Evolutionary conservation across 2,113 vertebrate species (phyloP).

Genomic region (Phrynosoma blainvillii): DNA sequence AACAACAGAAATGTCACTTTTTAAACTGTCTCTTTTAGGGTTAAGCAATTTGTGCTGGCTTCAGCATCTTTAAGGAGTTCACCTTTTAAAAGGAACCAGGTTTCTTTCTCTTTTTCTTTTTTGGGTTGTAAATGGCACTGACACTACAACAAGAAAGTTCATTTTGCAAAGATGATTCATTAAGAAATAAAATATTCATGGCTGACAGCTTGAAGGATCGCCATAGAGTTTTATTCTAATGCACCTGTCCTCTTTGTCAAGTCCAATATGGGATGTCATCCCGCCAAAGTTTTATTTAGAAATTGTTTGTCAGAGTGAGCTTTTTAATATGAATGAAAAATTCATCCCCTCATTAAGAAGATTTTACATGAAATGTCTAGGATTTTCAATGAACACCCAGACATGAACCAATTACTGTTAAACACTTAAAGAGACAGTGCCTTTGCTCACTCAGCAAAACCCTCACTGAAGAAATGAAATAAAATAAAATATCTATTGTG

Average conservation of each 20-base stretch:
- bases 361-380: conserved; percentile 88
- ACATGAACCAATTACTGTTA: conserved; percentile 92
- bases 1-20: conserved; percentile 22
- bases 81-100: conserved; percentile 81
- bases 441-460: conserved; percentile 78
- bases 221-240: conserved; percentile 98
- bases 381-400: conserved; percentile 88
- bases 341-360: conserved; percentile 93
- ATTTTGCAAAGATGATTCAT: conserved; percentile 92
- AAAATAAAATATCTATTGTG: conserved; percentile 64
- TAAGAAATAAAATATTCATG: conserved; percentile 94
- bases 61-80: conserved; percentile 81
- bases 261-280: conserved; percentile 95
- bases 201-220: conserved; percentile 98
- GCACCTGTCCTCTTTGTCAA: conserved; percentile 99
- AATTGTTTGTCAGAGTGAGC: conserved; percentile 89
- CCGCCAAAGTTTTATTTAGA: conserved; percentile 93
- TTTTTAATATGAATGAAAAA: conserved; percentile 94
- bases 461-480: conserved; percentile 55
- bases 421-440: conserved; percentile 85
- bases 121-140: conserved; percentile 86
- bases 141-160: conserved; percentile 90
- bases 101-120: conserved; percentile 63
- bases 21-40: conserved; percentile 67
- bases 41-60: conserved; percentile 73